A percentile compares a stretch with the other conserved stretches of the same genome.
Conservation (phyloP, 1,140 invertebrate genomes). For the Eriocheir sinensis region DNA sequence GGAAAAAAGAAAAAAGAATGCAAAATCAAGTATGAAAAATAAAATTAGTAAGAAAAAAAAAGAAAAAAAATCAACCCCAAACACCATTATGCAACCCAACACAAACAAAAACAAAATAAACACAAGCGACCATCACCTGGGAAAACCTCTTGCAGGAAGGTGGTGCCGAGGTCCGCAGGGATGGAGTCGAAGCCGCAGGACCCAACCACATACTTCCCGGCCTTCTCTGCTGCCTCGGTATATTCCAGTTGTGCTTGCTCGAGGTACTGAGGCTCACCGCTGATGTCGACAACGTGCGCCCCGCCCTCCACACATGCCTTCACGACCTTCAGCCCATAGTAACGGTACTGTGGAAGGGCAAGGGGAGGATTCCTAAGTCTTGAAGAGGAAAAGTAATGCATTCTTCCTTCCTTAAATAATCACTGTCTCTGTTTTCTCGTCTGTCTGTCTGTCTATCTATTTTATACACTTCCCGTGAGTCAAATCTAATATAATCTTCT, state of each 20-base stretch:
- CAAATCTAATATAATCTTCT: too few relatives aligned
- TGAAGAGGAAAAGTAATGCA: too few relatives aligned
- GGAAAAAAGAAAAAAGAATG: constrained; percentile 54
- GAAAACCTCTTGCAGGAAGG: constrained; percentile 89
- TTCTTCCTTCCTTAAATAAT: too few relatives aligned
- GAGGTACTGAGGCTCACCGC: constrained; percentile 95
- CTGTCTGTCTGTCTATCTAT: too few relatives aligned
- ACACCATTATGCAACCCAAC: neutral
- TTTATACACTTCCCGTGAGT: too few relatives aligned
- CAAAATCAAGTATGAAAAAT: neutral
- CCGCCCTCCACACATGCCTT: constrained; percentile 91
- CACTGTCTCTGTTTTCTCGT: too few relatives aligned
- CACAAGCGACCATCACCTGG: constrained; percentile 83
- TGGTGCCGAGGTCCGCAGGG: constrained; percentile 91
- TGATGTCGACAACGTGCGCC: constrained; percentile 95
- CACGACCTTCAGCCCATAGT: constrained; percentile 95
- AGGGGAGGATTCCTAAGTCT: too few relatives aligned
- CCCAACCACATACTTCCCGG: constrained; percentile 91
- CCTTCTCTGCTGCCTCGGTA: constrained; percentile 88
- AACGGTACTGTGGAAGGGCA: constrained; percentile 85
- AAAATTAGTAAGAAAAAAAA: neutral
- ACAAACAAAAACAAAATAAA: neutral
- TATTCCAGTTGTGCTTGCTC: constrained; percentile 93
- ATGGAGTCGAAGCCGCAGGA: constrained; percentile 95
- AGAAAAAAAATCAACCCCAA: neutral